Evolutionary conservation across 2,113 vertebrate genomes (phyloP).

Genomic region (Cettia cetti): DNA sequence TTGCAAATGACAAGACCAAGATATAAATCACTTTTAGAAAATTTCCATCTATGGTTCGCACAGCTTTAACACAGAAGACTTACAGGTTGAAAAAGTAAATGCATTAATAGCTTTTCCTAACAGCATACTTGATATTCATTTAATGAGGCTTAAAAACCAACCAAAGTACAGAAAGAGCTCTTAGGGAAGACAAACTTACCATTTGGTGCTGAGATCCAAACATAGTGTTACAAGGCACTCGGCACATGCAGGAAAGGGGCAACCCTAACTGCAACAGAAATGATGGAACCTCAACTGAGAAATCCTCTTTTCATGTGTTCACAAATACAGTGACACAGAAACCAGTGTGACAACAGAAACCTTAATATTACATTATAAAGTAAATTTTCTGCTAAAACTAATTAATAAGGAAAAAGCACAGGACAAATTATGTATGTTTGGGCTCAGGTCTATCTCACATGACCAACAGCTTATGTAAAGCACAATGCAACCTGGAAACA

Average conservation of each 20-base stretch:
- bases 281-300: background rate
- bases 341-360: background rate
- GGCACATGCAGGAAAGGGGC: constrained; percentile 84
- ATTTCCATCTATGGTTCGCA: background rate
- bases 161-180: background rate
- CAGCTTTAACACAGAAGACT: background rate
- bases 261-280: constrained; percentile 73
- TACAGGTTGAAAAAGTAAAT: background rate
- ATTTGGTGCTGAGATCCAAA: constrained; percentile 98
- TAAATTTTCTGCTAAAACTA: background rate
- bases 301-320: background rate
- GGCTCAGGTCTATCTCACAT: background rate
- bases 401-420: background rate
- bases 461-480: background rate
- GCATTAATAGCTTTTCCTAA: background rate
- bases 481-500: background rate
- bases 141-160: background rate
- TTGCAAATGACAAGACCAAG: background rate
- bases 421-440: background rate
- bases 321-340: background rate
- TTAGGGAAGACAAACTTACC: constrained; percentile 74
- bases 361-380: background rate
- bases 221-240: constrained; percentile 95
- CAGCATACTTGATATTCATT: background rate
- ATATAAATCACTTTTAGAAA: background rate